Evolutionary conservation across 2,113 vertebrate species (phyloP), one percentile per base, ranked within the genome.

Genomic region (Cnemophilus loriae): DNA sequence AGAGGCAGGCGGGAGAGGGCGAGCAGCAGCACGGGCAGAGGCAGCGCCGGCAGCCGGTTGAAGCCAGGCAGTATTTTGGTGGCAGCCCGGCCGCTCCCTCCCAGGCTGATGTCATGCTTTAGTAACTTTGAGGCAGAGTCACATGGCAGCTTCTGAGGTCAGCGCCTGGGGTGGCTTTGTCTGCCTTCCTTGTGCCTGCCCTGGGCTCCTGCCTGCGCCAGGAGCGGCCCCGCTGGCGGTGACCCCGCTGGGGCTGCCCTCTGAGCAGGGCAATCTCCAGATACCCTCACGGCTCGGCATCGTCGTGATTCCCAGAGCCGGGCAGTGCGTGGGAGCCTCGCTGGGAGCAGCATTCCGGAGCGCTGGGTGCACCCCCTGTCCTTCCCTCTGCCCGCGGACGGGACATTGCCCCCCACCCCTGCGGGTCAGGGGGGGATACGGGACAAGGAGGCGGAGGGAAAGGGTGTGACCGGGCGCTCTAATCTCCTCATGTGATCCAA

Each of bases 61-160:
- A 98, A 98, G 95, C 88, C 89, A 21, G 74, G 84, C 93, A 44
- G 91, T 81, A 82, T 98, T 98, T 97, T 96, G 96, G 96, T 93
- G 78, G 76, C 88, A n/a, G 70, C 85, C 74, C 61, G 3, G 86
- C 42, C 75, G 67, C 28, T 84, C 82, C 65, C 95, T 97, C 95
- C 87, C 97, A 78, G 97, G 95, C 97, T 98, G 98, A 98, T 97
- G 97, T 98, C 97, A 98, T 96, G 96, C 95, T 90, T 94, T 96
- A 97, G 95, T 93, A 97, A 98, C 96, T 97, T 97, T 95, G 93
- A 97, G 97, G 90, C 91, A 46, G 71, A 95, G 96, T 98, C 97
- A 97, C 96, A 87, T 97, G 98, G 95, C 83, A 71, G 95, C 86
- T 90, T 91, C 97, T 97, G 97, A 97, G 96, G 96, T 97, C 97